These are phyloP conservation scores for Lichenostomus cassidix DNA, from an alignment of 2,113 vertebrate genomes.

Conservation along the genomic window DNA sequence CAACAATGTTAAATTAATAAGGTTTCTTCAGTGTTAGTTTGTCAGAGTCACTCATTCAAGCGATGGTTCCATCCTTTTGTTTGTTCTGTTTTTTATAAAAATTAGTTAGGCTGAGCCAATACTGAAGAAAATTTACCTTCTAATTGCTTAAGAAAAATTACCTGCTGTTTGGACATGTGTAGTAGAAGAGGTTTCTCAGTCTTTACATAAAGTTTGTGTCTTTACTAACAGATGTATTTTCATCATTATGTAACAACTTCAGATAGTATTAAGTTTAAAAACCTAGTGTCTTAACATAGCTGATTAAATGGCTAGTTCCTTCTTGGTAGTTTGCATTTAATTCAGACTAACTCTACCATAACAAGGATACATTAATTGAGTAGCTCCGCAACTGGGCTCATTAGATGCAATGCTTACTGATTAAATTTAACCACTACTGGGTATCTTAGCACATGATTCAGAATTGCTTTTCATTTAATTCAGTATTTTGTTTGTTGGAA, in stretches of 20 bases:
- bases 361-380: neutral
- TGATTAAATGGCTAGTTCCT: neutral
- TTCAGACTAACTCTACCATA: neutral
- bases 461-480: neutral
- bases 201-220: neutral
- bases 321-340: neutral
- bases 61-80: neutral
- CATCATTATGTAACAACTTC: neutral
- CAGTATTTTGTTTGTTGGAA: neutral
- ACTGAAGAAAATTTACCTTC: neutral
- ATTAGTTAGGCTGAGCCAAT: neutral
- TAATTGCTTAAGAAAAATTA: neutral
- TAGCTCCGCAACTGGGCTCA: neutral
- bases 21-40: conserved; percentile 24
- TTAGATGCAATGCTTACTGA: neutral
- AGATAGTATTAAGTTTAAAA: neutral
- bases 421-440: neutral
- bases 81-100: neutral
- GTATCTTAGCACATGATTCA: neutral
- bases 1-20: conserved; percentile 60
- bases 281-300: neutral
- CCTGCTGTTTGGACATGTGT: neutral
- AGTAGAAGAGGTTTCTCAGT: neutral
- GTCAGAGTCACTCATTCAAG: conserved; percentile 21
- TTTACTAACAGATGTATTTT: neutral